phyloP scores from a whole-genome alignment of 2,113 vertebrate genomes.

The Crotalus horridus region DNA sequence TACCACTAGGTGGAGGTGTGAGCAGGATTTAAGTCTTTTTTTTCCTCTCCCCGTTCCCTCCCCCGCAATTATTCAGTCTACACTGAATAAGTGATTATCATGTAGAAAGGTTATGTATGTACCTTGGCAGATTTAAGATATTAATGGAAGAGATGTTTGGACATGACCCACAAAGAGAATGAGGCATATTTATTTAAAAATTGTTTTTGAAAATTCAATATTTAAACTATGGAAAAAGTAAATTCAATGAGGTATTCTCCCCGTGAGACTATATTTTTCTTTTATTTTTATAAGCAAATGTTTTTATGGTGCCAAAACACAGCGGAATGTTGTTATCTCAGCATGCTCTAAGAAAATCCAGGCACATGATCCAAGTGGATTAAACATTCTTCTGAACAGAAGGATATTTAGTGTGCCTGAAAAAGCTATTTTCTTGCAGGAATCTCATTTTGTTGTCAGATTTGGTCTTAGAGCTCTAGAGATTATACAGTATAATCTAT shows the following conservation, averaged over 20 bases:
- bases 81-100: slow-evolving; percentile 44
- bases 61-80: slow-evolving; percentile 38
- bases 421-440: slow-evolving; percentile 63
- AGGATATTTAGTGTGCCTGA: slow-evolving; percentile 60
- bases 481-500: slow-evolving; percentile 13
- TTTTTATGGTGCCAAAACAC: slow-evolving; percentile 65
- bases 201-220: slow-evolving; percentile 50
- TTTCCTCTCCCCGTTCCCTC: not conserved
- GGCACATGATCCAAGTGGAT: slow-evolving; percentile 64
- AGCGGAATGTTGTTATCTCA: slow-evolving; percentile 70
- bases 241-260: slow-evolving; percentile 56
- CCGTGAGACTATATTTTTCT: slow-evolving; percentile 64
- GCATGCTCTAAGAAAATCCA: slow-evolving; percentile 70
- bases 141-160: slow-evolving; percentile 45
- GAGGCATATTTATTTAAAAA: slow-evolving; percentile 53
- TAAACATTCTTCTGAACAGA: slow-evolving; percentile 64
- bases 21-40: slow-evolving; percentile 32
- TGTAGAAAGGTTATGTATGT: slow-evolving; percentile 27
- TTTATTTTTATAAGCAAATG: slow-evolving; percentile 69
- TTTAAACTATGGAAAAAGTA: slow-evolving; percentile 56
- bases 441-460: slow-evolving; percentile 57
- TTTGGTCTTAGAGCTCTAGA: slow-evolving; percentile 25
- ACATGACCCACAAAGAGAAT: slow-evolving; percentile 57
- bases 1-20: slow-evolving; percentile 63
- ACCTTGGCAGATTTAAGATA: slow-evolving; percentile 35